Evolutionary conservation across 2,888 invertebrate genomes (phyloP), one percentile per base, ranked within the genome.

Genomic region (Gastracanthus pulcherrimus): DNA sequence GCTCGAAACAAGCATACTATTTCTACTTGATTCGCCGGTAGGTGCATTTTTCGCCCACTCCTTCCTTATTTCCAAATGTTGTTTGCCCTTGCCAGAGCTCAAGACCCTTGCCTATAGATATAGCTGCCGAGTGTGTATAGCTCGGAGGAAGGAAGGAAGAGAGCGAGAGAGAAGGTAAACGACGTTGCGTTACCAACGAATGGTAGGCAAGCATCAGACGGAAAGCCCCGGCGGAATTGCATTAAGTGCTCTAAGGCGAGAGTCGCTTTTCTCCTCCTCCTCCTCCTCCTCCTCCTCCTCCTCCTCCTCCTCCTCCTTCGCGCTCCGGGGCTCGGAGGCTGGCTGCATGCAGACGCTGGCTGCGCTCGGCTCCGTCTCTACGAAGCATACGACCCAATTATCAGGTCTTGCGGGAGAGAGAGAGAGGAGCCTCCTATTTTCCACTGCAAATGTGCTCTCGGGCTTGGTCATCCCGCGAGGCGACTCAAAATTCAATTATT

Each of bases 191-290:
- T 85, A 86, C 83, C 84, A 84, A 84, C 85, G 86, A 83, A 84
- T 85, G 84, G 84, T 84, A 85, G 85, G 82, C 84, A 86, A 86
- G 87, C 87, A 84, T 86, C 85, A 84, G 84, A 77, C 87, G 85
- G 86, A 87, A 87, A 88, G 86, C 86, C 87, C 67, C 84, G 82
- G 69, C 71, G 80, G 86, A 89, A 89, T 89, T 86, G 84, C 85
- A 88, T 89, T 89, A 89, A 88, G 84, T 86, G 87, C 86, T 77
- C 51, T 64, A 55, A 58, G 58, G 67, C 60, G 38, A 62, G 36
- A 19, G 45, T 16, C 45, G 34, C 36, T n/a, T 45, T 45, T 23
- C 69, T 45, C 45, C 3, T 16, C 2, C 9, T 23, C 51, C 45
- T 9, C 26, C n/a, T 45, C 16, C 72, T 31, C 3, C 45, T n/a